A percentile compares a stretch with the other conserved stretches of the same genome.
phyloP scores from a whole-genome alignment of 2,888 invertebrate species.

The Nomada fucata region DNA sequence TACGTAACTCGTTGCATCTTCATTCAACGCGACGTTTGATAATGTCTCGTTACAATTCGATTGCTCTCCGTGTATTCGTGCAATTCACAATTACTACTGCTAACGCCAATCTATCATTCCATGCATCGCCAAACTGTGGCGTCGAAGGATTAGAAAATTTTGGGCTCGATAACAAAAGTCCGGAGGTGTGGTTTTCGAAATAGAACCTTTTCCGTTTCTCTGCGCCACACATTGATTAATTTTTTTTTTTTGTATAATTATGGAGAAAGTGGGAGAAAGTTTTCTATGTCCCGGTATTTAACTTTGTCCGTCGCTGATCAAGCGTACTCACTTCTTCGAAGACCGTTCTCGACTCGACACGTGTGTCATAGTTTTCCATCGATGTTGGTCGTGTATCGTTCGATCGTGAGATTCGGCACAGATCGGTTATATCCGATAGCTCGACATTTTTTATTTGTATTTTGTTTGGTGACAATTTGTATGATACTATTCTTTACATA shows the following conservation, averaged over 20 bases:
- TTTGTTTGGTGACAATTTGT: background rate
- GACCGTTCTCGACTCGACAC: slow-evolving; percentile 44
- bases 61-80: background rate
- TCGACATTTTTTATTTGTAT: background rate
- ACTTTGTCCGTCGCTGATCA: slow-evolving; percentile 44
- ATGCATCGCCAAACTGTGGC: background rate
- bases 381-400: background rate
- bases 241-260: slow-evolving; percentile 76
- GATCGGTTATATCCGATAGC: background rate
- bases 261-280: slow-evolving; percentile 81
- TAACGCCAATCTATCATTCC: background rate
- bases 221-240: slow-evolving; percentile 41
- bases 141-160: too few relatives aligned
- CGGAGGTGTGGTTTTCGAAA: slow-evolving; percentile 24
- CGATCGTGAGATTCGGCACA: background rate
- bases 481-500: background rate
- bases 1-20: background rate
- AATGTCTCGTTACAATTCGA: background rate
- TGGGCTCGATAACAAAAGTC: background rate
- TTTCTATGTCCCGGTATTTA: slow-evolving; percentile 65
- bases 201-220: slow-evolving; percentile 43
- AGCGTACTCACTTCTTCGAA: slow-evolving; percentile 51
- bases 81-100: too few relatives aligned
- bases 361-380: slow-evolving; percentile 8
- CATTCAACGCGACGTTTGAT: background rate